Percentiles rank a stretch among this genome's conserved stretches.
These are phyloP conservation scores for Crepidodera aurea DNA, from an alignment of 2,888 invertebrate genomes.

Conservation along the genomic window DNA sequence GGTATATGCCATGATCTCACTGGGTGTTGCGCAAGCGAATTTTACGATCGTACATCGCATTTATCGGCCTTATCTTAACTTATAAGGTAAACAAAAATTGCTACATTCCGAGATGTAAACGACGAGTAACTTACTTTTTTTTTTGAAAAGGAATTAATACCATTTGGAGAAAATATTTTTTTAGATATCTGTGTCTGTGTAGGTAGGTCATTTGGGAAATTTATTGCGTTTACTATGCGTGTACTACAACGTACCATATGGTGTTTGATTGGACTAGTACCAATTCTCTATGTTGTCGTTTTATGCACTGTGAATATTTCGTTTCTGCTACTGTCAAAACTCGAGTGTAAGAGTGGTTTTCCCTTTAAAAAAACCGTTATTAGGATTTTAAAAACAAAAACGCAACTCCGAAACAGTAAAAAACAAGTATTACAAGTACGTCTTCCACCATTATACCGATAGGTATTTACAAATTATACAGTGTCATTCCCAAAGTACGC, in stretches of 20 bases:
- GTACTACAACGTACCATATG: constrained; percentile 12
- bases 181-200: constrained; percentile 7
- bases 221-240: not conserved
- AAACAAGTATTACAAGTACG: too few relatives aligned
- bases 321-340: too few relatives aligned
- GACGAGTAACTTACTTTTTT: constrained; percentile 23
- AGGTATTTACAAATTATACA: too few relatives aligned
- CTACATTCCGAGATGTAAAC: constrained; percentile 26
- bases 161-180: constrained; percentile 8
- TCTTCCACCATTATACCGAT: too few relatives aligned
- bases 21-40: constrained; percentile 19
- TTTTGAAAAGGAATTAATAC: constrained; percentile 23
- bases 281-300: too few relatives aligned
- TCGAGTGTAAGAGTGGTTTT: too few relatives aligned
- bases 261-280: too few relatives aligned
- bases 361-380: too few relatives aligned
- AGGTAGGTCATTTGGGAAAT: constrained; percentile 21
- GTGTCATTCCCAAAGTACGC: too few relatives aligned
- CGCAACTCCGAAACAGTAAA: too few relatives aligned
- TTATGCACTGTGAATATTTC: too few relatives aligned
- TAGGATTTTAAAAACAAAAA: too few relatives aligned
- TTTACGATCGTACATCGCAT: constrained; percentile 25
- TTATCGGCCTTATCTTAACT: constrained; percentile 39
- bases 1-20: not conserved
- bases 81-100: constrained; percentile 37